These are phyloP conservation scores for Pedetes capensis DNA, from an alignment of 2,113 vertebrate species.

Conservation along the genomic window DNA sequence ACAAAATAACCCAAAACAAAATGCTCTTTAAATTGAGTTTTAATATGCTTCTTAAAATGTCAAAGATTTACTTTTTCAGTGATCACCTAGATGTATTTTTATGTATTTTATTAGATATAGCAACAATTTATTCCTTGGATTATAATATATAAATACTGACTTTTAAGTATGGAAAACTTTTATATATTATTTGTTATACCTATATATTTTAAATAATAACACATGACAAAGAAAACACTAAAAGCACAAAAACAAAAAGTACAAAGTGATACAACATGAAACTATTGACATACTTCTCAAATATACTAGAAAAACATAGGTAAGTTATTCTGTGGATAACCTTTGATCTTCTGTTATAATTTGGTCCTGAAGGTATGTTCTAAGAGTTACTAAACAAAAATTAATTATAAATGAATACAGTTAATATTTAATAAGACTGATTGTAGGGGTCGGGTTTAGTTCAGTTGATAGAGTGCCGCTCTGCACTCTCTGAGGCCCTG, in stretches of 20 bases:
- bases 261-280: constrained; percentile 42
- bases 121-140: constrained; percentile 18
- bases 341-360: background rate
- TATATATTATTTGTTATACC: background rate
- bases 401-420: constrained; percentile 43
- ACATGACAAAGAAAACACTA: background rate
- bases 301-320: background rate
- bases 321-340: background rate
- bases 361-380: background rate
- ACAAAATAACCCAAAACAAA: too few species aligned
- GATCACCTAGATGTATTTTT: background rate
- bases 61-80: constrained; percentile 17
- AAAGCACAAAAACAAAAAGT: constrained; percentile 30
- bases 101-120: background rate
- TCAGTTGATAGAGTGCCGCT: too few species aligned
- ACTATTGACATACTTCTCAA: background rate
- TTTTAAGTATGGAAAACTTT: background rate
- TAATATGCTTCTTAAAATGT: background rate
- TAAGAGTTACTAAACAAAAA: constrained; percentile 25
- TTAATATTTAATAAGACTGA: constrained; percentile 22
- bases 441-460: too few species aligned
- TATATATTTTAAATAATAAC: background rate
- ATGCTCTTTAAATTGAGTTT: background rate
- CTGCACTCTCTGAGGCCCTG: too few species aligned
- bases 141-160: background rate